These are phyloP conservation scores for Drosophila bipectinata DNA, from an alignment of 1,140 invertebrate species.

Conservation along the genomic window DNA sequence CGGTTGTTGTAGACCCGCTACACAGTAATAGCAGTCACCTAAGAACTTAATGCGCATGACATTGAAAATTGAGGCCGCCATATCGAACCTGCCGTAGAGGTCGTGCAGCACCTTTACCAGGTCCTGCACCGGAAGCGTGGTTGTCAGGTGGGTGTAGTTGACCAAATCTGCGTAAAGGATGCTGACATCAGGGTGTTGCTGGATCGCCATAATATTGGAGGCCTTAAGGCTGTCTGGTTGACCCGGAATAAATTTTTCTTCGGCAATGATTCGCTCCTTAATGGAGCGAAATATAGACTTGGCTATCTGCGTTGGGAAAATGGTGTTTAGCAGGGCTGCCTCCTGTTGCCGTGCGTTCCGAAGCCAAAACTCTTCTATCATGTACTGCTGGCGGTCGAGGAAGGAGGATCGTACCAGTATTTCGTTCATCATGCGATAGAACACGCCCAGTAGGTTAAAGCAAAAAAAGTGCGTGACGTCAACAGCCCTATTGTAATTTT, in stretches of 20 bases:
- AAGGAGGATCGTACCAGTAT: constrained; percentile 93
- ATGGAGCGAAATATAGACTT: constrained; percentile 91
- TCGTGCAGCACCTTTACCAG: constrained; percentile 96
- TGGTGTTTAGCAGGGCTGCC: constrained; percentile 93
- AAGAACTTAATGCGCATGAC: constrained; percentile 95
- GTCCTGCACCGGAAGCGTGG: constrained; percentile 90
- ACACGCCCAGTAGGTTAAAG: constrained; percentile 92
- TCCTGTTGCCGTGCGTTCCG: constrained; percentile 93
- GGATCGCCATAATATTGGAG: constrained; percentile 88
- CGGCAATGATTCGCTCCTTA: constrained; percentile 86
- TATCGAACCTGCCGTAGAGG: constrained; percentile 96
- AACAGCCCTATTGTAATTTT: constrained; percentile 44
- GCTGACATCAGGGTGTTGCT: constrained; percentile 94
- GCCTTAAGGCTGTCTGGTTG: constrained; percentile 85
- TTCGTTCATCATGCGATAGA: constrained; percentile 94
- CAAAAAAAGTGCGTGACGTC: constrained; percentile 90
- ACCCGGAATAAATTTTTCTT: neutral
- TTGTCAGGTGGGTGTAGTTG: constrained; percentile 96
- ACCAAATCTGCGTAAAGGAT: constrained; percentile 98
- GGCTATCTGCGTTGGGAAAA: constrained; percentile 94
- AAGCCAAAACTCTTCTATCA: constrained; percentile 92
- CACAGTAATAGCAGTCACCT: constrained; percentile 97
- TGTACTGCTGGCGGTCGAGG: constrained; percentile 92
- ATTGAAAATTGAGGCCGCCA: constrained; percentile 89
- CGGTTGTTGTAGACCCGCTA: constrained; percentile 91